phyloP scores from a whole-genome alignment of 2,888 invertebrate species.

The Sicus ferrugineus region DNA sequence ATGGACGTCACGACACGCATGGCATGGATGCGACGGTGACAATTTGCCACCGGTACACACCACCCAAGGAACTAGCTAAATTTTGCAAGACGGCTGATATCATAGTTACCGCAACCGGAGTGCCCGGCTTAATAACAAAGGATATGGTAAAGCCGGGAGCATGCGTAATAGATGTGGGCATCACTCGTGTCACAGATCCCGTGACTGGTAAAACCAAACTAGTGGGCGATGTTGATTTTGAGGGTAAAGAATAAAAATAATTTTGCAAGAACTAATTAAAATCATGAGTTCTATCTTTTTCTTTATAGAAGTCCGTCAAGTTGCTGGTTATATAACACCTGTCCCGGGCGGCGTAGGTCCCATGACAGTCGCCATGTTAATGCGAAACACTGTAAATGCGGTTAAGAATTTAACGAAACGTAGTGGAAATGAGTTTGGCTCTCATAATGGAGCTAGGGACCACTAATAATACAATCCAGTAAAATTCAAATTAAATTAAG shows the following conservation, averaged over 20 bases:
- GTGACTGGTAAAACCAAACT: constrained; percentile 74
- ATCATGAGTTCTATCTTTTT: constrained; percentile 46
- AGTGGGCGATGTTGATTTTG: constrained; percentile 90
- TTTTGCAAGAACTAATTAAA: not conserved
- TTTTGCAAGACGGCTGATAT: constrained; percentile 68
- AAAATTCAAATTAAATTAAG: no score
- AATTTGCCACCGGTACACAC: constrained; percentile 88
- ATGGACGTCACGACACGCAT: constrained; percentile 73
- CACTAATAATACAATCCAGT: not conserved
- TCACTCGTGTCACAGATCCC: constrained; percentile 74
- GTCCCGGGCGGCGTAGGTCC: constrained; percentile 94
- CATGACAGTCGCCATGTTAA: constrained; percentile 93
- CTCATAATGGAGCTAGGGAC: not conserved
- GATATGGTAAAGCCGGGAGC: constrained; percentile 91
- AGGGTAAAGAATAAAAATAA: constrained; percentile 67
- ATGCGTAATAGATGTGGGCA: constrained; percentile 88
- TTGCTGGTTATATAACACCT: constrained; percentile 86
- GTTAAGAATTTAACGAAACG: constrained; percentile 67
- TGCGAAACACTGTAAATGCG: constrained; percentile 86
- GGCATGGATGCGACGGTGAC: constrained; percentile 89
- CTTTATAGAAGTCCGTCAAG: constrained; percentile 73
- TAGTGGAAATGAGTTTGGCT: not conserved
- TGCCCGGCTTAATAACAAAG: constrained; percentile 77
- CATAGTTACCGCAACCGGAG: constrained; percentile 68
- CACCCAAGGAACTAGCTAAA: constrained; percentile 75